Evolutionary conservation across 1,140 invertebrate genomes (phyloP), one percentile per base, ranked within the genome.

Genomic region (Trichoplusia ni): DNA sequence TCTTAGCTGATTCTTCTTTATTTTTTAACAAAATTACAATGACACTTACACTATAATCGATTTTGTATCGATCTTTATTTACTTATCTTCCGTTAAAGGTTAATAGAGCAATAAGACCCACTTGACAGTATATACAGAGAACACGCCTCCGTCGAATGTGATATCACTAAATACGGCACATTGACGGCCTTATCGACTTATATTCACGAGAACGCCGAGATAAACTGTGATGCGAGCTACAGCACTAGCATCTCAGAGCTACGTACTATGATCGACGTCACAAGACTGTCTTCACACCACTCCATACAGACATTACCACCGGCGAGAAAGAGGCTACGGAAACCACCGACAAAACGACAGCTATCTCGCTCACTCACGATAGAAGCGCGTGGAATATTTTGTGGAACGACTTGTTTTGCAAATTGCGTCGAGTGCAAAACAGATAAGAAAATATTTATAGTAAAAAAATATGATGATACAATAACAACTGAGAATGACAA

Each of bases 201-300:
- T 90, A 90, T 89, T 73, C 79, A 83, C 82, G 78, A 78, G 78
- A 74, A 71, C 79, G 61, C 67, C 58, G 49, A 72, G 81, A 86
- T 84, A 86, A 82, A 58, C 49, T 61, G 67, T 83, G 81, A 87
- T 80, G 77, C 86, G 86, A 90, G 86, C 83, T 90, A 88, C 87
- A 87, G 69, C 66, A 90, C 86, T 82, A 78, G 79, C 77, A 77
- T 90, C 84, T 81, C 77, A 90, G 85, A 90, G 88, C 88, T 90
- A 90, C 88, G 88, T 90, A 90, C 88, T 86, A 90, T 90, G 86
- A 89, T 83, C 84, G 84, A 89, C 86, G 88, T 88, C 79, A 86
- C 59, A 62, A 11, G 73, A 56, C 67, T 71, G 75, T 85, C 80
- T 82, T 75, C 84, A 71, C 71, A 82, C 67, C 72, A 89, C 86